Percentiles rank a stretch among this genome's conserved stretches.
phyloP scores from a whole-genome alignment of 1,140 invertebrate species.

The Danaus melanippus region DNA sequence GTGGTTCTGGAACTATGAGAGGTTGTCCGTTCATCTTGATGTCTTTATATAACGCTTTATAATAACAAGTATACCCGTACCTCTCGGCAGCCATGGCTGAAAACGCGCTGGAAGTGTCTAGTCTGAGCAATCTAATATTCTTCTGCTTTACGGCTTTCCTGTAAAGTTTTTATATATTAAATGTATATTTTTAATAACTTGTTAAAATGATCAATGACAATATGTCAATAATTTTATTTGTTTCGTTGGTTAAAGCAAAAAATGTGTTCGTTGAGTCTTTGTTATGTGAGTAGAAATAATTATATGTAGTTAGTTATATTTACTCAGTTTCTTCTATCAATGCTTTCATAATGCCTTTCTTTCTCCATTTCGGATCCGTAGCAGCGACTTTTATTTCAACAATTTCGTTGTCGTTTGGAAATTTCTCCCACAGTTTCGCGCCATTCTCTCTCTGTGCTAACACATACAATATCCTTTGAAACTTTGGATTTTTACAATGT shows the following conservation, averaged over 20 bases:
- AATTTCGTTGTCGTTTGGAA: conserved; percentile 69
- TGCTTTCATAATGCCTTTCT: conserved; percentile 76
- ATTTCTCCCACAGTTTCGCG: conserved; percentile 71
- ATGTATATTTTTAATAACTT: too few relatives aligned
- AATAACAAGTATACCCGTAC: conserved; percentile 78
- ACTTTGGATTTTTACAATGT: conserved; percentile 71
- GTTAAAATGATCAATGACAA: too few relatives aligned
- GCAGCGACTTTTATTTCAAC: conserved; percentile 77
- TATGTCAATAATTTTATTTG: too few relatives aligned
- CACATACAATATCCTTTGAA: conserved; percentile 76
- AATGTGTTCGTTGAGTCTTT: neutral
- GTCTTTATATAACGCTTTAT: conserved; percentile 76
- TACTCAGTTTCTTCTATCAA: conserved; percentile 76
- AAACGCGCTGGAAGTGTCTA: conserved; percentile 81
- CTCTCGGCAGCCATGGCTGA: conserved; percentile 79
- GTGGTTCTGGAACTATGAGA: conserved; percentile 74
- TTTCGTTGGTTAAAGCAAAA: too few relatives aligned
- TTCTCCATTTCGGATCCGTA: conserved; percentile 76
- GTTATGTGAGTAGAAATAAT: neutral
- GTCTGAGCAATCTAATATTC: conserved; percentile 62
- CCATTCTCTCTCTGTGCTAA: conserved; percentile 71
- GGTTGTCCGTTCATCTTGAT: conserved; percentile 75
- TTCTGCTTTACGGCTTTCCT: conserved; percentile 73
- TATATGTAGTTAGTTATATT: conserved; percentile 32
- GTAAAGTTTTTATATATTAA: conserved; percentile 33